Evolutionary conservation across 2,113 vertebrate genomes (phyloP).

Genomic region (Microcebus jonahi): DNA sequence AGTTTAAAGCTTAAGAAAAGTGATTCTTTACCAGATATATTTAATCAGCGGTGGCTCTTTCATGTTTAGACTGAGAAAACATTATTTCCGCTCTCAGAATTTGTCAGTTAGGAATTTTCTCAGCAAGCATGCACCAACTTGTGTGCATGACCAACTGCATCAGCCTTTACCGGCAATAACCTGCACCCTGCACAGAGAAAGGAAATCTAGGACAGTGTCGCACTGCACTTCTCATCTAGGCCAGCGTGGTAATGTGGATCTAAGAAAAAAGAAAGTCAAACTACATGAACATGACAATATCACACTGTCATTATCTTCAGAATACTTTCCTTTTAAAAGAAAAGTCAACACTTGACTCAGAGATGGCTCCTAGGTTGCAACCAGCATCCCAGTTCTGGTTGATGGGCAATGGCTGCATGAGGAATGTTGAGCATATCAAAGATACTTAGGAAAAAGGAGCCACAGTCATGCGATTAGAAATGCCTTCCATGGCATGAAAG

Average conservation of each 20-base stretch:
- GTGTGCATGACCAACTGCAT: background rate
- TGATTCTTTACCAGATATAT: constrained; percentile 60
- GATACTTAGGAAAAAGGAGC: background rate
- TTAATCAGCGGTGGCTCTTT: constrained; percentile 53
- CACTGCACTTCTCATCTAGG: background rate
- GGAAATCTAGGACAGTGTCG: background rate
- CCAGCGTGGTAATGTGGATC: background rate
- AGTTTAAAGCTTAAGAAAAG: constrained; percentile 64
- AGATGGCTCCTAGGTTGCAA: background rate
- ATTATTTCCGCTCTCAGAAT: constrained; percentile 49
- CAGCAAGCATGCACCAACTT: background rate
- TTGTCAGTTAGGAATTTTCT: constrained; percentile 56
- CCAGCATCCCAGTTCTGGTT: background rate
- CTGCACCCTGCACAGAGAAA: background rate
- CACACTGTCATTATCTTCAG: background rate
- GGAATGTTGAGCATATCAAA: background rate
- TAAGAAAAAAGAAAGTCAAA: background rate
- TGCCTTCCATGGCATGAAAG: background rate
- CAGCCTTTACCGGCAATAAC: background rate
- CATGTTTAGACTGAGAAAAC: constrained; percentile 46
- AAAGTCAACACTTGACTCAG: background rate
- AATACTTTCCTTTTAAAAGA: constrained; percentile 41
- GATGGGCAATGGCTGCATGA: background rate
- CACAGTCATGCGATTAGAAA: background rate
- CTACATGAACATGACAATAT: background rate